These are phyloP conservation scores for Alethe diademata DNA, from an alignment of 2,113 vertebrate genomes.

Conservation along the genomic window DNA sequence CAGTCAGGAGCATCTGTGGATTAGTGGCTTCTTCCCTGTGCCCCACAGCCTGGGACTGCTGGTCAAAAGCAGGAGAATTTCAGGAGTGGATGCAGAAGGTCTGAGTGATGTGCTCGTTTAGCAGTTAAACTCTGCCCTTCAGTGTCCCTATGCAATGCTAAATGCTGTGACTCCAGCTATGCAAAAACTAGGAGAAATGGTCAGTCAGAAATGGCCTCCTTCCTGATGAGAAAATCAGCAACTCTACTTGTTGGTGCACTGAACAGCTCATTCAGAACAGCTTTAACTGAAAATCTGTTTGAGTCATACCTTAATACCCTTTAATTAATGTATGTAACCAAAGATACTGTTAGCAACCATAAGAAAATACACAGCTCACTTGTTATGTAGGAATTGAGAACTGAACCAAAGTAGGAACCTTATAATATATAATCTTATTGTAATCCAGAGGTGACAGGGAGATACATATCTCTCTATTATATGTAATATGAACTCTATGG, in stretches of 20 bases:
- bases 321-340: not conserved
- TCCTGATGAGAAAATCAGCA: not conserved
- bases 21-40: not conserved
- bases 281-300: not conserved
- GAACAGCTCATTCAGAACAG: not conserved
- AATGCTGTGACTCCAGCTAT: not conserved
- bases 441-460: not conserved
- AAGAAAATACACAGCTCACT: not conserved
- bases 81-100: not conserved
- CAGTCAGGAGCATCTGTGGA: rapidly evolving
- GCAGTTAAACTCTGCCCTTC: not conserved
- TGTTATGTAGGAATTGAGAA: not conserved
- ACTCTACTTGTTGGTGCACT: not conserved
- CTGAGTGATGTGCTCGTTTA: not conserved
- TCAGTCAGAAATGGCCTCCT: not conserved
- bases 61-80: not conserved
- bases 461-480: not conserved
- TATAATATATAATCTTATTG: not conserved
- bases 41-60: not conserved
- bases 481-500: not conserved
- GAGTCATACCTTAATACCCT: not conserved
- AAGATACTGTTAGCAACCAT: not conserved
- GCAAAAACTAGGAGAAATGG: not conserved
- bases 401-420: not conserved
- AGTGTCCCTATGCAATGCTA: rapidly evolving